Percentiles rank a stretch among this genome's conserved stretches.
phyloP scores from a whole-genome alignment of 1,140 invertebrate species.

The Drosophila murphyi region DNA sequence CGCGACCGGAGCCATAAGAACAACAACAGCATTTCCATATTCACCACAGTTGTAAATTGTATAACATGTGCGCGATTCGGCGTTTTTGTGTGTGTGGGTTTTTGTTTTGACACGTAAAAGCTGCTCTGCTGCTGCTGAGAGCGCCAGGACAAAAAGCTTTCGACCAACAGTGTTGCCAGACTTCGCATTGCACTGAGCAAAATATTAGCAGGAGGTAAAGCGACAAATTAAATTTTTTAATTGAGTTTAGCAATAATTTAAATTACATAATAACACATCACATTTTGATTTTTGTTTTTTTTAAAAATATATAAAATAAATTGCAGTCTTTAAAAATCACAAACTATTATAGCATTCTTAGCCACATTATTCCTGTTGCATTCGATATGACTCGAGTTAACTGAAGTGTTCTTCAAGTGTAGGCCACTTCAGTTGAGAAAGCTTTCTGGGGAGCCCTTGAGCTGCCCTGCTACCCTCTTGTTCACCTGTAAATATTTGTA shows the following conservation, averaged over 20 bases:
- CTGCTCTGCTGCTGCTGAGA: slow-evolving; percentile 25
- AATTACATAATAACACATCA: too few species aligned
- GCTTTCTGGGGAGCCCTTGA: slow-evolving; percentile 31
- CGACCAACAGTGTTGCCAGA: slow-evolving; percentile 45
- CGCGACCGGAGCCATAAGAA: slow-evolving; percentile 30
- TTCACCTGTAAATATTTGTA: slow-evolving; percentile 76
- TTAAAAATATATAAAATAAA: not conserved
- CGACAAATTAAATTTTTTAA: too few species aligned
- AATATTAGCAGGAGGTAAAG: not conserved
- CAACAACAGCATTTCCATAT: slow-evolving; percentile 42
- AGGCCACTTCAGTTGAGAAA: slow-evolving; percentile 1
- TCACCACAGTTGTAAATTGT: slow-evolving; percentile 80
- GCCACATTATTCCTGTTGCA: not conserved
- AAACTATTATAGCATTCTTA: not conserved
- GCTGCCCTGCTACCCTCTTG: not conserved
- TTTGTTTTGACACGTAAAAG: slow-evolving; percentile 75
- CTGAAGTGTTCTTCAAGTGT: not conserved
- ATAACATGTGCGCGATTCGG: slow-evolving; percentile 59
- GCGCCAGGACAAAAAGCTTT: slow-evolving; percentile 46
- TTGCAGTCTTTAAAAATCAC: not conserved
- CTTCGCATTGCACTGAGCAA: not conserved
- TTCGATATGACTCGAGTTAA: not conserved
- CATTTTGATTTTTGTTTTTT: too few species aligned
- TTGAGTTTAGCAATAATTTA: too few species aligned
- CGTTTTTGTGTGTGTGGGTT: slow-evolving; percentile 36